Evolutionary conservation across 2,797 vertebrate genomes (phyloP), one percentile per base, ranked within the genome.

Genomic region (Neoniphon sammara): DNA sequence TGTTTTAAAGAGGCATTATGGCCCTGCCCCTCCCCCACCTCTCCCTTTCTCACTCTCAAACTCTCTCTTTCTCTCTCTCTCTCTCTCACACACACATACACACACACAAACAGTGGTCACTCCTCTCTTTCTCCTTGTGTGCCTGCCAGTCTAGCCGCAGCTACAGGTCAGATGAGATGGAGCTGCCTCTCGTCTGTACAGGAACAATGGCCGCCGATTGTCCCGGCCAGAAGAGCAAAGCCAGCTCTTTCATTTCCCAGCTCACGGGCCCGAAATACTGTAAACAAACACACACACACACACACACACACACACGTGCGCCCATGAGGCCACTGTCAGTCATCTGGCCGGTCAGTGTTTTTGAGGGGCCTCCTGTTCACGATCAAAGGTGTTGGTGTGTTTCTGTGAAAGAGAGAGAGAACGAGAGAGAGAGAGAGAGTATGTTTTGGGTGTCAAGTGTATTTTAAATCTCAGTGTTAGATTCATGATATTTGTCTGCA

Each of bases 171-270:
- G 71, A 77, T 80, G 79, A 84, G 80, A 84, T 47, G 65, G 57
- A 78, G 82, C 84, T 75, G 73, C 70, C 66, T 77, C 78, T 88
- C 63, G 81, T 85, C 76, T 87, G 83, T 66, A 66, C 67, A 56
- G 83, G 76, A 83, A 89, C 87, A 92, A 85, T 90, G 85, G 75
- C 75, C 39, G 57, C 62, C 67, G 83, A 77, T 93, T 91, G 87
- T 90, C 76, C 70, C 62, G 68, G 50, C 69, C 80, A 83, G 82
- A 90, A 88, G 67, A 70, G 89, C 87, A 83, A 83, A 85, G 84
- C 80, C 84, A 88, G 90, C 85, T 82, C 73, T 89, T 91, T 91
- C 9, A 7, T 66, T 77, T 78, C 75, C 63, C 70, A 55, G 78
- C 49, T 81, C 62, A 75, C 31, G 42, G n/a, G 34, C 55, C 42